Percentiles rank a stretch among this genome's conserved stretches.
Evolutionary conservation across 2,797 vertebrate species (phyloP).

Genomic region (Brotula barbata): DNA sequence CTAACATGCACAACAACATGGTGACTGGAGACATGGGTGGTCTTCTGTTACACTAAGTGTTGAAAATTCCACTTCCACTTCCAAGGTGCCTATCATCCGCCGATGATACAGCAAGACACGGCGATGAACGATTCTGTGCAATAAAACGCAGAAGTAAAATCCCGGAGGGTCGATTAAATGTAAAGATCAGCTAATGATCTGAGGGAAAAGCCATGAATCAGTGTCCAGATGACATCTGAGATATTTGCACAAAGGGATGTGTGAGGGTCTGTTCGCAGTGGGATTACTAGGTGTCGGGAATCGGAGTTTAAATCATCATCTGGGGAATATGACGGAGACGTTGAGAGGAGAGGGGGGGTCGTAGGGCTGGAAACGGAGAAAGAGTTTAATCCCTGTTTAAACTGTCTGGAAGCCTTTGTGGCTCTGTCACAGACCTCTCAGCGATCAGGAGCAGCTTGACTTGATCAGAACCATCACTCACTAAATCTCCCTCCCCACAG

Average conservation of each 20-base stretch:
- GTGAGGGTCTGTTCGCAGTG: conserved; percentile 45
- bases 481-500: conserved; percentile 29
- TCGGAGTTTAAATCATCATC: conserved; percentile 55
- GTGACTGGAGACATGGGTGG: too few species aligned
- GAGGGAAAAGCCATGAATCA: conserved; percentile 54
- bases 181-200: conserved; percentile 52
- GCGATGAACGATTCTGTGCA: conserved; percentile 26
- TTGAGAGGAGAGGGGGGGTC: conserved; percentile 36
- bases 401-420: conserved; percentile 59
- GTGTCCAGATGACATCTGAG: conserved; percentile 47
- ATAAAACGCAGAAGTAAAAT: conserved; percentile 18
- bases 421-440: conserved; percentile 64
- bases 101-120: conserved; percentile 17
- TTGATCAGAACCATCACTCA: conserved; percentile 50
- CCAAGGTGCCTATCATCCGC: not conserved
- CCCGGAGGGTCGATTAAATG: conserved; percentile 26
- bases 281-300: conserved; percentile 67
- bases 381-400: conserved; percentile 64
- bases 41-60: too few species aligned
- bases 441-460: conserved; percentile 65
- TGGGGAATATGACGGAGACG: conserved; percentile 34
- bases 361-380: conserved; percentile 39
- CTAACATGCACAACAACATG: too few species aligned
- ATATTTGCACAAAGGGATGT: conserved; percentile 45
- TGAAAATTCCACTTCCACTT: too few species aligned